Base-by-base conservation (phyloP, 2,888 invertebrate genomes). In the Drosophila tripunctata region DNA sequence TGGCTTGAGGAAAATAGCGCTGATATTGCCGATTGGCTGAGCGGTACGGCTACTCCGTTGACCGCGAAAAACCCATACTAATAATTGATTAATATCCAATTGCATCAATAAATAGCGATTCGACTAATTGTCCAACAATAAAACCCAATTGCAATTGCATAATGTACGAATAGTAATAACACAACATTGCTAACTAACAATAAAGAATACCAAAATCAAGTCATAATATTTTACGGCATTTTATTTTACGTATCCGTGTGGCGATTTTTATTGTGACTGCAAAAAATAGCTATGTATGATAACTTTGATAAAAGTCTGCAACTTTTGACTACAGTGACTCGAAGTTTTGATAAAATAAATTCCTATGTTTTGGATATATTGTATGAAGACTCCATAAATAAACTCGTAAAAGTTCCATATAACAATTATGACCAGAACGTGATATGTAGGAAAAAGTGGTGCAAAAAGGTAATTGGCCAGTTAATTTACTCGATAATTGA, bases 1-100 rank as follows among this genome's bases (percentile, higher is more conserved):
- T 98, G 98, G 97, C 89, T 95, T 38, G 87, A 92, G 14, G 92
- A 91, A 2, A 94, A 96, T 85, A 92, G 92, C 17, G 79, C 86
- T 0, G 88, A 90, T 0, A 93, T 97, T 2, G 91, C 92, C 10
- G 79, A 90, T 0, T 96, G 96, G 96, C 91, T 95, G 6, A 60
- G 62, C 19, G 71, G 73, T 2, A 24, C 67, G 38, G 15, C 55
- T 14, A 0, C 36, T 2, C 55, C 67, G 4, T 33, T 71, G 67
- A 44, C 51, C 62, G 17, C 19, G 2, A 55, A 71, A 74, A 75
- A 61, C 51, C 58, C 50, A 67, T 61, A 62, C 58, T 70, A 75
- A 79, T 76, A 71, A 40, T 31, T 50, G 14, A 27, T 31, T 7
- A 22, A 57, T 67, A 69, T 64, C 48, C 56, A 50, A 61, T 27